Evolutionary conservation across 2,888 invertebrate species (phyloP), one percentile per base, ranked within the genome.

Genomic region (Homarus gammarus): DNA sequence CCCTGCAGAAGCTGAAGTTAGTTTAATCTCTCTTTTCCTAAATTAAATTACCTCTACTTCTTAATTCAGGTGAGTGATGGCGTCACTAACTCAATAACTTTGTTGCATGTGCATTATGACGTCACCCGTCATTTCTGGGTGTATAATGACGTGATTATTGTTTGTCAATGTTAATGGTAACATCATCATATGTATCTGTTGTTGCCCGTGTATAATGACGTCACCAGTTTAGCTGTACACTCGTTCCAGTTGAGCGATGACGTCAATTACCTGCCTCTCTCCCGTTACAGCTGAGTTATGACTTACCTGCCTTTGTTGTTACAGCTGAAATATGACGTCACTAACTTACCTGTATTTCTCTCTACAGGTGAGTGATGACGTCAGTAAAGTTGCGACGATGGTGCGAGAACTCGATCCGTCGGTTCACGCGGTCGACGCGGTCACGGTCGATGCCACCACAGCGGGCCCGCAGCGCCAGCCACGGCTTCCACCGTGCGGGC

Each of bases 311-410:
- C 56, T 15, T 56, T 18, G 56, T 15, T 56, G 18, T n/a, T n/a
- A n/a, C n/a, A n/a, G n/a, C 44, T 44, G 6, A 44, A 44, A 44
- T 44, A 8, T 64, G 61, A 64, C 27, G 61, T 64, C 27, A 56
- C 22, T 56, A 64, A 64, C 27, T 64, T 5, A 6, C 68, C 38
- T 49, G 31, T 85, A 22, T 87, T 33, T 61, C 51, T 33, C 27
- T n/a, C 36, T 31, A 22, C 61, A 81, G 81, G 87, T 87, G 87
- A 87, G 87, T 86, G 86, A 87, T 87, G 87, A 87, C 87, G 79
- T 87, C 87, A 51, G 27, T 87, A 51, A 70, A 40, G 61, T 70
- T 87, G 72, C 36, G 81, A 31, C 81, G 87, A 87, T 87, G 87
- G 87, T 87, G 87, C 87, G 87, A 87, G 49, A 87, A 87, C 33